Evolutionary conservation across 2,797 vertebrate genomes (phyloP).

Genomic region (Chelonia mydas): DNA sequence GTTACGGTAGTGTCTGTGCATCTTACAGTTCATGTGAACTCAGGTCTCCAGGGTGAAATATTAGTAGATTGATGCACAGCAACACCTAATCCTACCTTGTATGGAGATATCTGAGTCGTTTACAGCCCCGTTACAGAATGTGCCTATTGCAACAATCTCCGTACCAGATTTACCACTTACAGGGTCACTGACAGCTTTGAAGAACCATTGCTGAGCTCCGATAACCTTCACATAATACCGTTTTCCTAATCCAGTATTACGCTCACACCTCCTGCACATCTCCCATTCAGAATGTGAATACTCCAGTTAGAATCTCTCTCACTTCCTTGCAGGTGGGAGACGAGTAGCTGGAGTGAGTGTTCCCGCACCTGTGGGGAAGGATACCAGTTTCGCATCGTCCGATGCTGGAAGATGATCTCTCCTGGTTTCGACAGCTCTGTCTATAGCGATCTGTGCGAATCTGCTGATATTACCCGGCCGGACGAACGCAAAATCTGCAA

Average conservation of each 20-base stretch:
- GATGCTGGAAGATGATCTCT: constrained; percentile 99
- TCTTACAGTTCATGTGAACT: background rate
- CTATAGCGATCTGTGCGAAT: constrained; percentile 94
- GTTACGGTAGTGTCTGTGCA: fast-evolving
- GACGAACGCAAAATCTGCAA: constrained; percentile 92
- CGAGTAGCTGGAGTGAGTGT: constrained; percentile 98
- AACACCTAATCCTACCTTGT: background rate
- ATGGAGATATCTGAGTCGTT: fast-evolving
- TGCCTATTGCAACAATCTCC: background rate
- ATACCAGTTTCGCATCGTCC: constrained; percentile 93
- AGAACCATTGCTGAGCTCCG: background rate
- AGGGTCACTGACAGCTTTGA: background rate
- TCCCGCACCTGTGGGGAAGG: constrained; percentile 96
- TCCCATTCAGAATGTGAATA: background rate
- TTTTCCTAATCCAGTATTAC: background rate
- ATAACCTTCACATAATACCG: background rate
- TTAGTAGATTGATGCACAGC: background rate
- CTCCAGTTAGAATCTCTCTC: background rate
- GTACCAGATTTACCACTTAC: no score
- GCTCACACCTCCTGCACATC: background rate
- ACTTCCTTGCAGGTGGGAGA: constrained; percentile 90
- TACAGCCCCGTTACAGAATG: background rate
- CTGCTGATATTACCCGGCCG: constrained; percentile 90
- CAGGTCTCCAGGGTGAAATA: background rate
- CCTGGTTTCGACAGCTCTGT: constrained; percentile 97